Conservation (phyloP, 2,113 vertebrate species). For the Dasyornis broadbenti region DNA sequence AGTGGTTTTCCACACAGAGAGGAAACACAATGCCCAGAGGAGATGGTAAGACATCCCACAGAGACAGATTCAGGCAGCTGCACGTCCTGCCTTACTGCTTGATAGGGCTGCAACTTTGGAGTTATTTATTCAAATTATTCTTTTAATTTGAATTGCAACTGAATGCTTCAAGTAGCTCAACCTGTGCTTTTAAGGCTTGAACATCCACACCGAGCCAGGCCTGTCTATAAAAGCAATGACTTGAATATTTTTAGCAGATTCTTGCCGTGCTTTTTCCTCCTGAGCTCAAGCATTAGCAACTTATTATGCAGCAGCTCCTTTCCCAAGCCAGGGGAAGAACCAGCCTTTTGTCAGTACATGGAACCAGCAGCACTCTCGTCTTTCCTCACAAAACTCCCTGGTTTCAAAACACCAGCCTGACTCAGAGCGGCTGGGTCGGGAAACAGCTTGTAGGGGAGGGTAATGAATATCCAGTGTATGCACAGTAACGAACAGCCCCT, state of each 20-base stretch:
- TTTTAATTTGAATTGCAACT: slow-evolving; percentile 28
- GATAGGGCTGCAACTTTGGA: neutral
- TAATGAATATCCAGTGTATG: neutral
- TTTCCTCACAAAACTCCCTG: neutral
- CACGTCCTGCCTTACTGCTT: neutral
- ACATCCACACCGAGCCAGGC: neutral
- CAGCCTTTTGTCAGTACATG: neutral
- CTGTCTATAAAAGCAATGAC: neutral
- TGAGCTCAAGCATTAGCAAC: slow-evolving; percentile 3
- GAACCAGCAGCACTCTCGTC: neutral
- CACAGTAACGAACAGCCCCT: neutral
- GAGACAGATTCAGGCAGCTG: neutral
- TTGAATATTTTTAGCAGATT: slow-evolving; percentile 40
- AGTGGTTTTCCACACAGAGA: neutral
- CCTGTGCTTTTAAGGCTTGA: neutral
- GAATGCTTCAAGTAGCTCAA: slow-evolving; percentile 1
- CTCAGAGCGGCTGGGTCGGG: neutral
- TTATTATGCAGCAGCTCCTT: neutral
- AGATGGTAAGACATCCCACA: neutral
- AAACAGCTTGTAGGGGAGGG: neutral
- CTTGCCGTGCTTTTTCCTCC: neutral
- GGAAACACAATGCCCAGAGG: neutral
- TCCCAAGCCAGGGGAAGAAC: neutral
- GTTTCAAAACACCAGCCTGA: slow-evolving; percentile 23
- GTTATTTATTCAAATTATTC: neutral